Evolutionary conservation across 2,888 invertebrate genomes (phyloP).

Genomic region (Epinotia bilunana): DNA sequence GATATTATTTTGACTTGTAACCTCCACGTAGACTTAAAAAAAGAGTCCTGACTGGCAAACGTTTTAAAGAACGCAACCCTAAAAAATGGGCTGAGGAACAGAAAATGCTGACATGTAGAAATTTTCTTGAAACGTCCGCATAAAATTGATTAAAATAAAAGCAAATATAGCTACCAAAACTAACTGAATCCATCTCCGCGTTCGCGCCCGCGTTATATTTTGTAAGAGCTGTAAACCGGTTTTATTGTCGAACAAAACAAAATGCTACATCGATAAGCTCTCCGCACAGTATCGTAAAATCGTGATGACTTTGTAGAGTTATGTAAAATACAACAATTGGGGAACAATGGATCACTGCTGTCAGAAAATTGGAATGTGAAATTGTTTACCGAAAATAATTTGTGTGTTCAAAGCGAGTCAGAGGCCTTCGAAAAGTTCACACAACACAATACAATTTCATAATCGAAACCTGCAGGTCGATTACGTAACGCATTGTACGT

Average conservation of each 20-base stretch:
- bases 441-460: too few species aligned
- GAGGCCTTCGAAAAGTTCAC: too few species aligned
- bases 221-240: slow-evolving; percentile 49
- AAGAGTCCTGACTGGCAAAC: too few species aligned
- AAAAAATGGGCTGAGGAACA: too few species aligned
- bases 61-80: too few species aligned
- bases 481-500: too few species aligned
- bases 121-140: background rate
- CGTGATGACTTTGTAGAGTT: slow-evolving; percentile 48
- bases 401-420: too few species aligned
- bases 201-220: slow-evolving; percentile 33
- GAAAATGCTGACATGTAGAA: too few species aligned
- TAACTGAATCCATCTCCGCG: slow-evolving; percentile 37
- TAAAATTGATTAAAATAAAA: slow-evolving; percentile 24
- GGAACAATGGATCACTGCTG: slow-evolving; percentile 10
- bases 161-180: slow-evolving; percentile 28
- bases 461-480: too few species aligned
- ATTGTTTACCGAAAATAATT: background rate
- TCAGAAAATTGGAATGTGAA: background rate
- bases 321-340: slow-evolving; percentile 36
- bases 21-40: too few species aligned
- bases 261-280: slow-evolving; percentile 48
- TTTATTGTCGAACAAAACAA: slow-evolving; percentile 47
- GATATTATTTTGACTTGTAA: too few species aligned
- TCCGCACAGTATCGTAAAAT: slow-evolving; percentile 48